A percentile compares a stretch with the other conserved stretches of the same genome.
Conservation (phyloP, 2,888 invertebrate genomes). For the Bruchidius siliquastri region DNA sequence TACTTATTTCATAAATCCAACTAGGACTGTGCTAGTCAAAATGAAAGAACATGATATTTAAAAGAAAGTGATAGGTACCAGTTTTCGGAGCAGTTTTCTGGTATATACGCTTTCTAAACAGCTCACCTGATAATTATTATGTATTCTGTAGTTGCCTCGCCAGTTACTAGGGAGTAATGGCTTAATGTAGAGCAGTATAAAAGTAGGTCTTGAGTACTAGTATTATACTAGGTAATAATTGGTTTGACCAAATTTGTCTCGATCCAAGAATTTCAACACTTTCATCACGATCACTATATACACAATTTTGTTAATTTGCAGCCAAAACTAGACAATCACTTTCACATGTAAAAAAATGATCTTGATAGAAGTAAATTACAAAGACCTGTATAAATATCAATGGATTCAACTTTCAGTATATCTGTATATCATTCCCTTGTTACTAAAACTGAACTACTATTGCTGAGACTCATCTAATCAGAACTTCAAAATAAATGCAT, state of each 20-base stretch:
- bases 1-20: not conserved
- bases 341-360: too few relatives aligned
- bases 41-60: not conserved
- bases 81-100: not conserved
- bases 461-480: too few relatives aligned
- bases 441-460: too few relatives aligned
- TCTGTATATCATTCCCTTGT: too few relatives aligned
- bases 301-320: not conserved
- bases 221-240: too few relatives aligned
- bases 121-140: not conserved
- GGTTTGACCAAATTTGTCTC: not conserved
- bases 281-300: not conserved
- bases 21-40: not conserved
- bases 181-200: not conserved
- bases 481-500: too few relatives aligned
- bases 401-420: too few relatives aligned
- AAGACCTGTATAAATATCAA: too few relatives aligned
- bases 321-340: not conserved
- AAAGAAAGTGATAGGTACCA: not conserved
- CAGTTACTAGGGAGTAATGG: not conserved
- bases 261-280: not conserved
- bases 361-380: too few relatives aligned
- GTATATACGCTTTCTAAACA: not conserved
- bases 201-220: not conserved
- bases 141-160: not conserved